Evolutionary conservation across 1,140 invertebrate genomes (phyloP).

Genomic region (Gonioctena quinquepunctata): DNA sequence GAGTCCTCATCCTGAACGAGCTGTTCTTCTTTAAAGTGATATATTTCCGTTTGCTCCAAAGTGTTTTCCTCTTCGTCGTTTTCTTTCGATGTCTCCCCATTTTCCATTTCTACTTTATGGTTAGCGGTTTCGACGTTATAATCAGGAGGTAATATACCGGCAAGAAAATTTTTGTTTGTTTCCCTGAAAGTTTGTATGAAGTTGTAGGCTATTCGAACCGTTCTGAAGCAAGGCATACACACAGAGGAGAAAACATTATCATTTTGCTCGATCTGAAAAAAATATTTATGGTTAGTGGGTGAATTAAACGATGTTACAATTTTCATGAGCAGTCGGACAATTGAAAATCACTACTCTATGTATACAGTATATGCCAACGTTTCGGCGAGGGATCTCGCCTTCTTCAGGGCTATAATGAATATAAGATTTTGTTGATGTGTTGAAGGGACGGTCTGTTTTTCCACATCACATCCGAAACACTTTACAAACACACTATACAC

Average conservation of each 20-base stretch:
- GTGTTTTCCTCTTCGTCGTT: not conserved
- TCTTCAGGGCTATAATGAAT: too few species aligned
- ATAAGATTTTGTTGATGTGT: too few species aligned
- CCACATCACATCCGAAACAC: too few species aligned
- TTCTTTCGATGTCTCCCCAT: not conserved
- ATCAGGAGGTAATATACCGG: not conserved
- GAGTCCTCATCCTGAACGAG: not conserved
- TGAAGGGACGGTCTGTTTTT: too few species aligned
- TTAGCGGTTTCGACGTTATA: not conserved
- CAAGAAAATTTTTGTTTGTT: not conserved
- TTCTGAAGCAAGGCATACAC: constrained; percentile 20
- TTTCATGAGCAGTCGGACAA: too few species aligned
- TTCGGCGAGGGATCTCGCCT: too few species aligned
- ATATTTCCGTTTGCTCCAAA: not conserved
- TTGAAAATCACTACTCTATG: too few species aligned
- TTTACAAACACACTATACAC: too few species aligned
- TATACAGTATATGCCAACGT: too few species aligned
- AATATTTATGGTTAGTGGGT: not conserved
- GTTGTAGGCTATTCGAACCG: constrained; percentile 17
- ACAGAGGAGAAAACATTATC: constrained; percentile 4
- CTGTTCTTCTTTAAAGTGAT: not conserved
- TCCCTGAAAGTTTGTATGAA: constrained; percentile 23
- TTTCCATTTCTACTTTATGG: not conserved
- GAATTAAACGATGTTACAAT: too few species aligned
- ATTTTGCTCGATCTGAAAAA: constrained; percentile 2